Base-by-base conservation (phyloP, 2,113 vertebrate genomes). In the Indri indri region DNA sequence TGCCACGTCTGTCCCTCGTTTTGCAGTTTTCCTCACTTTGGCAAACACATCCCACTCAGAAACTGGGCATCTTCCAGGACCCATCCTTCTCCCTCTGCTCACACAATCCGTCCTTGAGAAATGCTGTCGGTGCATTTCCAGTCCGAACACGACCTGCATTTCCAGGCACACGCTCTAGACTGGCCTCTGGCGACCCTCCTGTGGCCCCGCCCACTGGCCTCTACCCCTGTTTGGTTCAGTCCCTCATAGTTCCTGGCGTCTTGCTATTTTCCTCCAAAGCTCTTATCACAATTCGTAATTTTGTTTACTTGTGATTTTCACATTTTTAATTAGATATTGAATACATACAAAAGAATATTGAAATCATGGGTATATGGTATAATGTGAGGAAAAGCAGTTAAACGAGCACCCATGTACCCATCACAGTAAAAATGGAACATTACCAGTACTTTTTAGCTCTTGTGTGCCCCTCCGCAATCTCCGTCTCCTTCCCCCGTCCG, bases 281-380 rank as follows among this genome's bases (percentile, higher is more conserved):
- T 76, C 8, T 66, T 23, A 45, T 42, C 3, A 1, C 0, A 32
- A 82, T 61, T 71, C 40, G 7, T 81, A 71, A 65, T 42, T 90
- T 76, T 59, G 42, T 84, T 82, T 70, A 68, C 70, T 91, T 88
- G 32, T 89, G 54, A 71, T 63, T 91, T 89, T 61, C 25, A 68
- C 45, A 40, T 42, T 83, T 95, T 81, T 45, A 16, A 74, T 84
- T 80, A 47, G n/a, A 52, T 70, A 34, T 4, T 23, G 25, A 71
- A 10, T 74, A 54, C 8, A 32, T 88, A 74, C 25, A 87, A 54
- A 57, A 92, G 88, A 66, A 12, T 66, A 14, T 40, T 50, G 22
- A 74, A 57, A 27, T 54, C 47, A 18, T 27, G 45, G 3, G 14
- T 16, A 2, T 73, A 5, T 37, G 27, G 22, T 42, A 4, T 82